phyloP scores from a whole-genome alignment of 2,888 invertebrate genomes.

The Pseudeuparius sepicola region DNA sequence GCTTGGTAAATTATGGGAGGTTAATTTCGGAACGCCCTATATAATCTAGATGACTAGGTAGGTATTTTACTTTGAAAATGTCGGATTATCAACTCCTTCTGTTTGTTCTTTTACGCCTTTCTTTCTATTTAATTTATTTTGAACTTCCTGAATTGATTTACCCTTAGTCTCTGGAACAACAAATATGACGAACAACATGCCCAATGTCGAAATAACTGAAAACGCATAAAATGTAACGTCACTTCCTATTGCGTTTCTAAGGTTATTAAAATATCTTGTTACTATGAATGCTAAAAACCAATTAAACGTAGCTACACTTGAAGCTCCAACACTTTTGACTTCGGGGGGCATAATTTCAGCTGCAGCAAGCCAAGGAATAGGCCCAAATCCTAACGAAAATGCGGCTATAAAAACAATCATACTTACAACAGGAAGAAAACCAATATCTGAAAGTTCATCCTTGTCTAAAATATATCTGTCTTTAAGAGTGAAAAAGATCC shows the following conservation, averaged over 20 bases:
- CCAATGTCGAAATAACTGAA: slow-evolving; percentile 52
- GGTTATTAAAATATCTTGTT: slow-evolving; percentile 57
- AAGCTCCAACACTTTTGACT: slow-evolving; percentile 65
- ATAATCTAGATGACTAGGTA: too few species aligned
- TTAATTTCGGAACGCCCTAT: too few species aligned
- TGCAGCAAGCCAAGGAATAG: slow-evolving; percentile 79
- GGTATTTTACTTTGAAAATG: slow-evolving; percentile 20
- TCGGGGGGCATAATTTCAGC: slow-evolving; percentile 72
- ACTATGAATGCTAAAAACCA: slow-evolving; percentile 73
- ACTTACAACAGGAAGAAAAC: slow-evolving; percentile 65
- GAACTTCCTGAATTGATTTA: slow-evolving; percentile 36
- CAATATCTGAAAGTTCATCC: slow-evolving; percentile 43
- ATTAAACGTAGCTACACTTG: slow-evolving; percentile 69
- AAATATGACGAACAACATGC: slow-evolving; percentile 56
- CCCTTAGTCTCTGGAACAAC: slow-evolving; percentile 61
- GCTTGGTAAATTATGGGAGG: too few species aligned
- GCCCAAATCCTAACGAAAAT: slow-evolving; percentile 77
- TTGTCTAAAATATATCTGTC: slow-evolving; percentile 31
- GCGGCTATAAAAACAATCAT: slow-evolving; percentile 66
- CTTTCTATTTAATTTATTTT: slow-evolving; percentile 22
- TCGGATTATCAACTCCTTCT: slow-evolving; percentile 26
- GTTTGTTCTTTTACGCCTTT: slow-evolving; percentile 7
- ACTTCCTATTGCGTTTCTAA: slow-evolving; percentile 41
- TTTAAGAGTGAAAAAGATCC: slow-evolving; percentile 54
- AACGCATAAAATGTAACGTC: slow-evolving; percentile 67